A percentile compares a stretch with the other conserved stretches of the same genome.
Evolutionary conservation across 23 tunicate species (phyloP).

Genomic region (Ascidia mentula): DNA sequence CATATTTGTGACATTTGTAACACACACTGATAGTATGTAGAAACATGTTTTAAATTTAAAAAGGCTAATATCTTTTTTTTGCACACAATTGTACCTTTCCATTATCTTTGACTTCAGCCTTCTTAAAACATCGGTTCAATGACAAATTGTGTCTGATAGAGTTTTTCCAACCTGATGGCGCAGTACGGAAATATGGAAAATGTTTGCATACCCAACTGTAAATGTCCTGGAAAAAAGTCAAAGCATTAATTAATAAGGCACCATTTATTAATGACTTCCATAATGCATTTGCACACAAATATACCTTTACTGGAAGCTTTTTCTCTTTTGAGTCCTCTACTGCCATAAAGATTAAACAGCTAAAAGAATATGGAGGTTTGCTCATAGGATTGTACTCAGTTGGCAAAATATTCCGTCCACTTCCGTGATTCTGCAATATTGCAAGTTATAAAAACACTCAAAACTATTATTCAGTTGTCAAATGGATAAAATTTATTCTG

Average conservation of each 20-base stretch:
- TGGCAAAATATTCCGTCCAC: background rate
- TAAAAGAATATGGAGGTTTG: conserved; percentile 95
- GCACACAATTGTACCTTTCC: background rate
- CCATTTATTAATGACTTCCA: background rate
- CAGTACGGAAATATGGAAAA: conserved; percentile 91
- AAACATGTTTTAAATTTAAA: too few species aligned
- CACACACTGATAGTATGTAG: too few species aligned
- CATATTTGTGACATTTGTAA: too few species aligned
- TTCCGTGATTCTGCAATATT: background rate
- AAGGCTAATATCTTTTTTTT: too few species aligned
- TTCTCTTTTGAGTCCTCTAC: conserved; percentile 83
- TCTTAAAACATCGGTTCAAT: conserved; percentile 78
- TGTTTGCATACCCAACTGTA: conserved; percentile 91
- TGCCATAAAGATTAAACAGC: conserved; percentile 93
- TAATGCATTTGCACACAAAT: background rate
- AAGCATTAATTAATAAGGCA: too few species aligned
- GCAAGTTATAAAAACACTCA: background rate
- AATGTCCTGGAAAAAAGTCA: conserved; percentile 54
- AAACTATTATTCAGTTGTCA: too few species aligned
- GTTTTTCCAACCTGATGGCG: conserved; percentile 94
- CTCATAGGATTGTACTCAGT: conserved; percentile 55
- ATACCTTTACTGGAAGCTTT: conserved; percentile 85
- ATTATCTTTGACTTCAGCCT: conserved; percentile 43
- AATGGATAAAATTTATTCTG: too few species aligned
- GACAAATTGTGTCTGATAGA: conserved; percentile 92